Conservation (phyloP, 2,797 vertebrate species). For the Pseudomugil tenellus region DNA sequence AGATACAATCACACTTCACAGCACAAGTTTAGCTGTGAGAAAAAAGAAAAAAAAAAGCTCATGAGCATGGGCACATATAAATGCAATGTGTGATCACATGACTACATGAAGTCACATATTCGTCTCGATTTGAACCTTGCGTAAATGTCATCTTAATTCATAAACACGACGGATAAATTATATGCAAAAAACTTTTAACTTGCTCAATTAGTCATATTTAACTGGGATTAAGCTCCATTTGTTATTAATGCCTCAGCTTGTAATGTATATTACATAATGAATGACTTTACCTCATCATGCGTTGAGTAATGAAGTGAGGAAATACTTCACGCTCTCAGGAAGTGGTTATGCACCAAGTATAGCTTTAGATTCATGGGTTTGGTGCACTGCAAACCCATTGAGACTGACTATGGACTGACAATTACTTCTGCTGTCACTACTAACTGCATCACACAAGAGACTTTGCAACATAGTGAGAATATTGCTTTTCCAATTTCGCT, state of each 20-base stretch:
- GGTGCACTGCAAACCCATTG: slow-evolving; percentile 68
- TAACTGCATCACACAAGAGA: slow-evolving; percentile 73
- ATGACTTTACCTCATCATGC: slow-evolving; percentile 47
- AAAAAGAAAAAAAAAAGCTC: neutral
- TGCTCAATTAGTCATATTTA: slow-evolving; percentile 55
- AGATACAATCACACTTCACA: neutral
- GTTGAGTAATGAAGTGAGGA: slow-evolving; percentile 70
- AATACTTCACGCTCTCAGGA: slow-evolving; percentile 62
- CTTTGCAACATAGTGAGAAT: slow-evolving; percentile 59
- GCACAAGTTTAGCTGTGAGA: neutral
- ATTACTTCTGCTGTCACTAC: slow-evolving; percentile 77
- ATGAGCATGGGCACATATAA: neutral
- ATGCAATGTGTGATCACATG: neutral
- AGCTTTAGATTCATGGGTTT: slow-evolving; percentile 74
- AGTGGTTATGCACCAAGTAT: slow-evolving; percentile 60
- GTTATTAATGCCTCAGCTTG: slow-evolving; percentile 59
- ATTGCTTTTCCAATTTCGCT: slow-evolving; percentile 68
- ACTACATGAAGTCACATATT: neutral
- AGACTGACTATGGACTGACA: slow-evolving; percentile 60
- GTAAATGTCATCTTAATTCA: slow-evolving; percentile 10
- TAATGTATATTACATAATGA: slow-evolving; percentile 58
- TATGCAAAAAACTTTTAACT: slow-evolving; percentile 11
- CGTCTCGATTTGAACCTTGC: neutral
- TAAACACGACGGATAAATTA: slow-evolving; percentile 14
- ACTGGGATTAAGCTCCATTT: slow-evolving; percentile 34